A percentile compares a stretch with the other conserved stretches of the same genome.
phyloP scores from a whole-genome alignment of 2,797 vertebrate species.

The Pristis pectinata region DNA sequence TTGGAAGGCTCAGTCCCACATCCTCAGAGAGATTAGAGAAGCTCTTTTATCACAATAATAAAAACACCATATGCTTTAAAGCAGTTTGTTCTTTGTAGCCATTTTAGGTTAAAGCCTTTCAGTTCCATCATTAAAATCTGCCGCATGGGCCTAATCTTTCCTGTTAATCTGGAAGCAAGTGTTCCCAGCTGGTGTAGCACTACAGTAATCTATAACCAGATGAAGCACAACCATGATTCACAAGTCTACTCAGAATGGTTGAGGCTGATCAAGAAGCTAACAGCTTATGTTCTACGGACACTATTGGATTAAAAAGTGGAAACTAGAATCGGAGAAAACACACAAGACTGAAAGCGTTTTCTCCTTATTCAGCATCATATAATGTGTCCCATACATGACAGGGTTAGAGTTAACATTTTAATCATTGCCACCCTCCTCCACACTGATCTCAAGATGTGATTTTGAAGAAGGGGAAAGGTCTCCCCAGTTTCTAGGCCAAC shows the following conservation, averaged over 20 bases:
- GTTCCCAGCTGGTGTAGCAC: not conserved
- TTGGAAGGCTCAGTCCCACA: not conserved
- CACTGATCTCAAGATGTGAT: not conserved
- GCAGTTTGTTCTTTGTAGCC: not conserved
- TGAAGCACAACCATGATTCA: not conserved
- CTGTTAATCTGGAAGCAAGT: not conserved
- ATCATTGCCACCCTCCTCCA: not conserved
- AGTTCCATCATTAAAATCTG: not conserved
- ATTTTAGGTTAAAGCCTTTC: not conserved
- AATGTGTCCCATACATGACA: no score
- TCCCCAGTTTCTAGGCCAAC: not conserved
- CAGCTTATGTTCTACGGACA: not conserved
- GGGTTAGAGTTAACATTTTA: not conserved
- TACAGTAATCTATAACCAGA: not conserved
- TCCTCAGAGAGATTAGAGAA: not conserved
- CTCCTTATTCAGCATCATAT: not conserved
- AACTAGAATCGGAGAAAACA: not conserved
- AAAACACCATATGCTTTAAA: not conserved
- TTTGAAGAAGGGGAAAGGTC: not conserved
- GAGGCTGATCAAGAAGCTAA: not conserved
- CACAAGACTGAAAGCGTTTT: not conserved
- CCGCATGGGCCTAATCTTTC: not conserved
- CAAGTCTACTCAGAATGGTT: not conserved
- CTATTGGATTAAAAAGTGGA: not conserved
- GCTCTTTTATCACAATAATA: not conserved